A percentile compares a stretch with the other conserved stretches of the same genome.
These are phyloP conservation scores for Dynastes hyllus DNA, from an alignment of 2,888 invertebrate species.

Conservation along the genomic window DNA sequence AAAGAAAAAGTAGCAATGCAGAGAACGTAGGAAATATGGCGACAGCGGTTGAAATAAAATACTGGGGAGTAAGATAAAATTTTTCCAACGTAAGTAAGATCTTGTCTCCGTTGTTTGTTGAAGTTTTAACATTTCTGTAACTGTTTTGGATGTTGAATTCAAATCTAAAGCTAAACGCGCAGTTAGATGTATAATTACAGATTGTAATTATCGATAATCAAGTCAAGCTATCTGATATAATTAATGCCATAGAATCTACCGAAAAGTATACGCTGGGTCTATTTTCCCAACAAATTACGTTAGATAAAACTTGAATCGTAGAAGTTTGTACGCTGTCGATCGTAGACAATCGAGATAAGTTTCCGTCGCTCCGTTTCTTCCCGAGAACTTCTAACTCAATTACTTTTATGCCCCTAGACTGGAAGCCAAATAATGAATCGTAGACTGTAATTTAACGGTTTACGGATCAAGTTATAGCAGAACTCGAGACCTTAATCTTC, in stretches of 20 bases:
- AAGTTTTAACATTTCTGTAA: too few species aligned
- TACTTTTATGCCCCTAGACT: neutral
- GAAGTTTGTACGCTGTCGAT: constrained; percentile 25
- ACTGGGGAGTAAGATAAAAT: too few species aligned
- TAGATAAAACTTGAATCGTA: constrained; percentile 32
- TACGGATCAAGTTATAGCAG: constrained; percentile 8
- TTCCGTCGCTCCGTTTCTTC: neutral
- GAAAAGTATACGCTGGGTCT: neutral
- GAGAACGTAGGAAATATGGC: too few species aligned
- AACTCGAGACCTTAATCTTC: neutral
- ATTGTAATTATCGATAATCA: too few species aligned
- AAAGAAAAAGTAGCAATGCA: too few species aligned
- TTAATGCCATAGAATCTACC: neutral
- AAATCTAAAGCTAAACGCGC: too few species aligned
- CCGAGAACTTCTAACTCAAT: constrained; percentile 33
- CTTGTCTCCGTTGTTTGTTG: too few species aligned
- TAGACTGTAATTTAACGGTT: constrained; percentile 30
- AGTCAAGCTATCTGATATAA: neutral
- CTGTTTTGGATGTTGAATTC: too few species aligned
- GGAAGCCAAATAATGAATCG: constrained; percentile 34
- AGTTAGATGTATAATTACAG: too few species aligned
- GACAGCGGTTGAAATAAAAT: too few species aligned
- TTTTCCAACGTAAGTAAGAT: too few species aligned
- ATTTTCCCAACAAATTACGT: constrained; percentile 38
- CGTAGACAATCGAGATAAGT: constrained; percentile 33